Evolutionary conservation across 2,797 vertebrate species (phyloP).

Genomic region (Coccyzus lansbergi): DNA sequence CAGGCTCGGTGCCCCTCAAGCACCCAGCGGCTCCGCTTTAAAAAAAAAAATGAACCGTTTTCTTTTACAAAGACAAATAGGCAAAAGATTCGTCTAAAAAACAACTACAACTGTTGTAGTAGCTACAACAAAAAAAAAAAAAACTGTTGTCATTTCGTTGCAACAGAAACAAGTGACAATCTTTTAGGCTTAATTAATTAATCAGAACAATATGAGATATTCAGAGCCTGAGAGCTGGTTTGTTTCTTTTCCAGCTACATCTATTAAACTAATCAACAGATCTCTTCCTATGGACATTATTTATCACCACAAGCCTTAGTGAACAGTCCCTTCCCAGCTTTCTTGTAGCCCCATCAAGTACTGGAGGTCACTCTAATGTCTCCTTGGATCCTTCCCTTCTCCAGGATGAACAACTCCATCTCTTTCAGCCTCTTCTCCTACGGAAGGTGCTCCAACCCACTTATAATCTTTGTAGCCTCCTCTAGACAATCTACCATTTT

Average conservation of each 20-base stretch:
- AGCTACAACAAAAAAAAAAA: too few species aligned
- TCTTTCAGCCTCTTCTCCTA: too few species aligned
- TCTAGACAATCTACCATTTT: too few species aligned
- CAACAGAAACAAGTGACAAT: constrained; percentile 23
- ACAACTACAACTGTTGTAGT: background rate
- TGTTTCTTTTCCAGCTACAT: constrained; percentile 26
- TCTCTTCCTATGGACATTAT: background rate
- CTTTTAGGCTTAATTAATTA: constrained; percentile 51
- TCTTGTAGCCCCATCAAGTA: too few species aligned
- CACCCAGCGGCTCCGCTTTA: background rate
- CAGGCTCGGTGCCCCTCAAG: background rate
- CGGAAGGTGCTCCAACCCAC: too few species aligned
- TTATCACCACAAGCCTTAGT: too few species aligned
- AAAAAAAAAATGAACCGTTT: background rate
- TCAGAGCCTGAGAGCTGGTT: background rate
- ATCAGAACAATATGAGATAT: background rate
- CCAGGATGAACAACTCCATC: too few species aligned
- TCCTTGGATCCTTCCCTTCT: too few species aligned
- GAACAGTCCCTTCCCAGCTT: too few species aligned
- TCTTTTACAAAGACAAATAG: background rate
- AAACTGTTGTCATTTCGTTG: too few species aligned
- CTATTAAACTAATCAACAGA: background rate
- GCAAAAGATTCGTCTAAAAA: constrained; percentile 38
- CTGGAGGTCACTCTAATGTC: too few species aligned
- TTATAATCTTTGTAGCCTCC: too few species aligned